A percentile compares a stretch with the other conserved stretches of the same genome.
These are phyloP conservation scores for Pteronotus mesoamericanus DNA, from an alignment of 2,797 vertebrate species.

Conservation along the genomic window DNA sequence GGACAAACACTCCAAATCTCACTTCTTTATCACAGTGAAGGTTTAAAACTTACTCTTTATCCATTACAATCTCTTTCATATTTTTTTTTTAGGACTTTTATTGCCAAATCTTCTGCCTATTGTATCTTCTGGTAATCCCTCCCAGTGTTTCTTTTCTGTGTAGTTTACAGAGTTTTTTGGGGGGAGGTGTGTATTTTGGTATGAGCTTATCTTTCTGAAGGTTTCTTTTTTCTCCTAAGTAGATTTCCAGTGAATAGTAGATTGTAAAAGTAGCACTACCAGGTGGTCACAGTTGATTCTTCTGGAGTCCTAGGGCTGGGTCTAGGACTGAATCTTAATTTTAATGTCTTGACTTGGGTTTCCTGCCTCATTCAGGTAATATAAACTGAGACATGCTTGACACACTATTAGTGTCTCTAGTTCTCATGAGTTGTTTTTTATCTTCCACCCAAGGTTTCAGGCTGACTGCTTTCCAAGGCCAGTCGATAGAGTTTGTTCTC, in stretches of 20 bases:
- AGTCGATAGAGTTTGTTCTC: neutral
- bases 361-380: neutral
- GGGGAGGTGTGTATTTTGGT: neutral
- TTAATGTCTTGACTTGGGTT: constrained; percentile 1
- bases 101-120: neutral
- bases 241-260: neutral
- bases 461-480: neutral
- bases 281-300: neutral
- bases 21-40: neutral
- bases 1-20: neutral
- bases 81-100: neutral
- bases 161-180: neutral
- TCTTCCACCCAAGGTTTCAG: neutral
- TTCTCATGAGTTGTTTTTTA: neutral
- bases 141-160: neutral
- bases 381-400: neutral
- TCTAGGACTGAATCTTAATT: neutral
- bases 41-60: neutral
- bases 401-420: neutral
- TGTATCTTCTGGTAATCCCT: neutral
- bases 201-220: neutral
- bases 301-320: neutral
- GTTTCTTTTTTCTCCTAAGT: neutral
- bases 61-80: neutral
- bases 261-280: neutral